phyloP scores from a whole-genome alignment of 1,140 invertebrate species.

The Drosophila sturtevanti region DNA sequence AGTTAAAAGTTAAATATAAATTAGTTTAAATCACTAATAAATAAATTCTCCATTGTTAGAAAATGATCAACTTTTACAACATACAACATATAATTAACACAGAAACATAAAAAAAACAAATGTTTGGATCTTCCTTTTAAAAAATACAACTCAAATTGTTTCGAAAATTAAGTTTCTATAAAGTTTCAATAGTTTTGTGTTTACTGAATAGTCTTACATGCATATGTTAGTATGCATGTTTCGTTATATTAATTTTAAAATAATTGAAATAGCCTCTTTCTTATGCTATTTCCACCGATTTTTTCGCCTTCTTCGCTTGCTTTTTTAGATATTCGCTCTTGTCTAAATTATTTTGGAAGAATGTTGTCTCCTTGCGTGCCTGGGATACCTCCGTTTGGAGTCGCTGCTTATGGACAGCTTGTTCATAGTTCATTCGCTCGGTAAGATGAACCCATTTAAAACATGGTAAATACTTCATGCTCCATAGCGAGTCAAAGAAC shows the following conservation, averaged over 20 bases:
- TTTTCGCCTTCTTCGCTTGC: slow-evolving; percentile 48
- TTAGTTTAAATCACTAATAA: too few relatives aligned
- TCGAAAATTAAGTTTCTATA: too few relatives aligned
- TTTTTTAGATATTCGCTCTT: slow-evolving; percentile 88
- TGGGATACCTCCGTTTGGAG: slow-evolving; percentile 94
- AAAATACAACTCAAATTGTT: too few relatives aligned
- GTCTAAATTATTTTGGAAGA: slow-evolving; percentile 92
- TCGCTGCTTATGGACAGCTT: slow-evolving; percentile 93
- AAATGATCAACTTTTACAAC: too few relatives aligned
- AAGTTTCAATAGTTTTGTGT: not conserved
- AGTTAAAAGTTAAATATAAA: not conserved
- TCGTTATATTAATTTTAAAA: not conserved
- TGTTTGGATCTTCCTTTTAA: too few relatives aligned
- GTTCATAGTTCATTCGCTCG: slow-evolving; percentile 96
- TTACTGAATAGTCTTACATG: not conserved
- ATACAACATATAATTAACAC: too few relatives aligned
- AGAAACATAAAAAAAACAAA: too few relatives aligned
- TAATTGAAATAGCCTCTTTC: not conserved
- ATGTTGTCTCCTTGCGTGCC: slow-evolving; percentile 94
- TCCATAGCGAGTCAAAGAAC: slow-evolving; percentile 96
- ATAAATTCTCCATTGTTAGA: too few relatives aligned
- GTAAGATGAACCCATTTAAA: slow-evolving; percentile 98
- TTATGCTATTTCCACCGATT: slow-evolving; percentile 14
- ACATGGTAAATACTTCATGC: slow-evolving; percentile 96
- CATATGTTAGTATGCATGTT: not conserved